Conservation (phyloP, 2,797 vertebrate species). For the Mormyrus hasselquistii region DNA sequence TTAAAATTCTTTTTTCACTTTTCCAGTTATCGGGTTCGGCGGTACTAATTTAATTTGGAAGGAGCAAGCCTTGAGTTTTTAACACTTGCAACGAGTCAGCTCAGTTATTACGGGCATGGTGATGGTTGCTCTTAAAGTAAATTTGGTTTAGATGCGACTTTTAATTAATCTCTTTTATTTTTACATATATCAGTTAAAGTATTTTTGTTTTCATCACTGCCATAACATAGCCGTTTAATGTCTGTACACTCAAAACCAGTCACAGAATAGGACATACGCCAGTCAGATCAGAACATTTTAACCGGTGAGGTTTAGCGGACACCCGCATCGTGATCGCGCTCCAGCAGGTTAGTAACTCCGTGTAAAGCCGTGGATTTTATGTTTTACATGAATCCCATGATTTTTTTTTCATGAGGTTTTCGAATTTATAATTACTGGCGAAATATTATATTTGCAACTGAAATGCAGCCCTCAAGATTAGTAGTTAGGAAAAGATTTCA, state of each 20-base stretch:
- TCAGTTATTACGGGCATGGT: background rate
- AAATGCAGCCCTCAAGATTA: background rate
- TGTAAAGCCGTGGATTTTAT: background rate
- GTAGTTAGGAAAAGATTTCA: background rate
- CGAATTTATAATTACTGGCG: background rate
- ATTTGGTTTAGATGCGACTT: background rate
- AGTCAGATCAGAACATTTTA: background rate
- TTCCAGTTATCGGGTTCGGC: background rate
- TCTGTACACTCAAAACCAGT: background rate
- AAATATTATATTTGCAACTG: background rate
- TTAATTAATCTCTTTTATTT: background rate
- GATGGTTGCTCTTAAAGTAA: background rate
- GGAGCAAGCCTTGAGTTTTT: background rate
- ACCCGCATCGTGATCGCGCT: background rate
- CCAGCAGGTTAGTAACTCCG: background rate
- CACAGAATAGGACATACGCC: background rate
- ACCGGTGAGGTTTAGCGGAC: background rate
- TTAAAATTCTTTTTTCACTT: background rate
- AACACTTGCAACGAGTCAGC: background rate
- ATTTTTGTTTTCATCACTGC: background rate
- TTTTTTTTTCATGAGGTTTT: background rate
- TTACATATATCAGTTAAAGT: background rate
- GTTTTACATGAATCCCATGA: background rate
- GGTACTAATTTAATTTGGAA: background rate
- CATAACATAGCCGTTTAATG: background rate